Percentiles rank a stretch among this genome's conserved stretches.
phyloP scores from a whole-genome alignment of 2,113 vertebrate species.

The Grammomys surdaster region DNA sequence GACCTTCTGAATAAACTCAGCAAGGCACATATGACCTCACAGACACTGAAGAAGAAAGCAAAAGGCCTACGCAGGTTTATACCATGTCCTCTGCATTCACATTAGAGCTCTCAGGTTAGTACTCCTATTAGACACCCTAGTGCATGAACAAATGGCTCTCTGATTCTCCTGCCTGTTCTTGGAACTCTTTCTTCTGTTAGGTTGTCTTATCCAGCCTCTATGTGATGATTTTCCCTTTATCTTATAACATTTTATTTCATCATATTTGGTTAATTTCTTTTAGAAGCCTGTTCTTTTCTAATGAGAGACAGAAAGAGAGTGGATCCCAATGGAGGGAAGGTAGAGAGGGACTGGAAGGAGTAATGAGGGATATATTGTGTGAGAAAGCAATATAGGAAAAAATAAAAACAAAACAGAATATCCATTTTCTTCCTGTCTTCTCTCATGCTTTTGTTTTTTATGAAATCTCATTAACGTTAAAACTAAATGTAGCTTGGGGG shows the following conservation, averaged over 20 bases:
- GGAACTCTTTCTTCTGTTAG: background rate
- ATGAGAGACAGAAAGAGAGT: background rate
- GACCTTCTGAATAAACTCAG: background rate
- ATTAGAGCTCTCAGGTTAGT: no score
- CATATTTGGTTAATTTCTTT: background rate
- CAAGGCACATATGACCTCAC: background rate
- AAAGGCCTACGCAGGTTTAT: background rate
- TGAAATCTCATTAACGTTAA: slow-evolving; percentile 37
- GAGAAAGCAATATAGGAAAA: background rate
- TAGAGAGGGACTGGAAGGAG: background rate
- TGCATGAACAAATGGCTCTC: background rate
- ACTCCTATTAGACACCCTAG: background rate
- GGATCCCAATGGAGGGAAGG: background rate
- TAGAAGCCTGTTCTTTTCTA: background rate
- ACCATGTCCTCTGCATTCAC: background rate
- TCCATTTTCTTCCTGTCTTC: background rate
- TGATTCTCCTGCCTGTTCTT: background rate
- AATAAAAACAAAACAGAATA: background rate
- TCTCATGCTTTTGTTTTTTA: background rate
- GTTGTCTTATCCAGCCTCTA: background rate
- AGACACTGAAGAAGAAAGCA: background rate
- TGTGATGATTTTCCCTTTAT: background rate
- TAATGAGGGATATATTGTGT: background rate
- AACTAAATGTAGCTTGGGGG: background rate
- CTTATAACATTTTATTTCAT: background rate